Conservation (phyloP, 1,140 invertebrate species). For the Sycophila sp. region DNA sequence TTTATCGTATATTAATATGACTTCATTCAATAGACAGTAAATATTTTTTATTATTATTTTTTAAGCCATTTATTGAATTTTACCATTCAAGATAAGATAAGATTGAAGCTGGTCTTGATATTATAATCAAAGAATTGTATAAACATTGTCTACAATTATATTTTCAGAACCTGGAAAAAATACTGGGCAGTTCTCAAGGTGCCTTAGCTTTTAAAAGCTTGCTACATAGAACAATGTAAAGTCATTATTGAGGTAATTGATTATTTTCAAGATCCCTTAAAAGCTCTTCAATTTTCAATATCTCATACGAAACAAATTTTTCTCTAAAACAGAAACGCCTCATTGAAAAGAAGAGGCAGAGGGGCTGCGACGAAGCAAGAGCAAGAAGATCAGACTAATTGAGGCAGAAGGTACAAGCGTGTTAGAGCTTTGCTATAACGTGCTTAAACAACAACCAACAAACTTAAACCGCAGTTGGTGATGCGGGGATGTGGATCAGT, state of each 20-base stretch:
- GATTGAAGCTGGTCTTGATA: background rate
- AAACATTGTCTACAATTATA: too few relatives aligned
- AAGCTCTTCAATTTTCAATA: background rate
- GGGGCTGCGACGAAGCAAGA: too few relatives aligned
- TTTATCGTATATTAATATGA: background rate
- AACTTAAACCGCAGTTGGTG: conserved; percentile 45
- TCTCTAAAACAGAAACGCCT: background rate
- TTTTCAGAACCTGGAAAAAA: background rate
- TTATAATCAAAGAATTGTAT: too few relatives aligned
- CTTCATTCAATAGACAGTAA: too few relatives aligned
- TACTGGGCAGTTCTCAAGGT: background rate
- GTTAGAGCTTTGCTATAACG: background rate
- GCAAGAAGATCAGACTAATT: too few relatives aligned
- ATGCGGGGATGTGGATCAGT: conserved; percentile 66
- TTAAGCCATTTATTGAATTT: background rate
- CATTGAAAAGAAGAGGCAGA: too few relatives aligned
- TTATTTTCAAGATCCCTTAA: too few relatives aligned
- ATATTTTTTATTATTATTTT: too few relatives aligned
- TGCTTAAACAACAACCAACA: background rate
- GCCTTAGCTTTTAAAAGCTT: conserved; percentile 3
- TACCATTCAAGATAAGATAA: background rate
- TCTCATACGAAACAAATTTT: background rate
- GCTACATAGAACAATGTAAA: background rate
- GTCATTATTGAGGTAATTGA: background rate
- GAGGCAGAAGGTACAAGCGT: background rate